Evolutionary conservation across 2,113 vertebrate species (phyloP).

Genomic region (Leptosomus discolor): DNA sequence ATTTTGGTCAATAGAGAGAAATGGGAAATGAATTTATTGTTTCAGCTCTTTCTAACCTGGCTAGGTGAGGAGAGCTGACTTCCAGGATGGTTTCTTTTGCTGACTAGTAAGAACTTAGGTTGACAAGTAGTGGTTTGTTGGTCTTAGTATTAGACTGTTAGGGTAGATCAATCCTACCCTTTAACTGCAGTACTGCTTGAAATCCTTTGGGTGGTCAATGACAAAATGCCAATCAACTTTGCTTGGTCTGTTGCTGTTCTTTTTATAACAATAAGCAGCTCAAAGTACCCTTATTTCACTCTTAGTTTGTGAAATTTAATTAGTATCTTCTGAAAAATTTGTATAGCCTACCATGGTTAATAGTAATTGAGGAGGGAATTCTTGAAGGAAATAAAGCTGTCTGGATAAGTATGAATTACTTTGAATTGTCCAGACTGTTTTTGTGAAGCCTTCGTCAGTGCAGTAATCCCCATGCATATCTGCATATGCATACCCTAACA

Average conservation of each 20-base stretch:
- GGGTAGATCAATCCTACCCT: neutral
- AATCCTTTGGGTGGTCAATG: neutral
- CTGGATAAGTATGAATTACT: neutral
- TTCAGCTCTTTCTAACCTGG: neutral
- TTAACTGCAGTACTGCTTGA: neutral
- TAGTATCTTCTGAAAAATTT: neutral
- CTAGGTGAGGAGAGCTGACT: neutral
- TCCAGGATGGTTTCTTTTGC: neutral
- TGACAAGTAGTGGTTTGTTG: neutral
- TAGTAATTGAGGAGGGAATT: neutral
- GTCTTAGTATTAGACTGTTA: neutral
- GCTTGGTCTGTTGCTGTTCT: neutral
- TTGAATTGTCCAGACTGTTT: neutral
- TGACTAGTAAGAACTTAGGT: neutral
- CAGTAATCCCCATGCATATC: neutral
- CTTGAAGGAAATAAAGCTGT: neutral
- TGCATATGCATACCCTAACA: neutral
- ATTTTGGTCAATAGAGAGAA: neutral
- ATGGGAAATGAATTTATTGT: neutral
- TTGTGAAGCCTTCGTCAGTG: neutral
- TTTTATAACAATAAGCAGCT: neutral
- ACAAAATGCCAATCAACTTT: neutral
- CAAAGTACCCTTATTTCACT: neutral
- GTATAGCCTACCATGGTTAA: neutral
- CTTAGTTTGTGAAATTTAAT: neutral